These are phyloP conservation scores for Ancistrus triradiatus DNA, from an alignment of 2,113 vertebrate species.

Conservation along the genomic window DNA sequence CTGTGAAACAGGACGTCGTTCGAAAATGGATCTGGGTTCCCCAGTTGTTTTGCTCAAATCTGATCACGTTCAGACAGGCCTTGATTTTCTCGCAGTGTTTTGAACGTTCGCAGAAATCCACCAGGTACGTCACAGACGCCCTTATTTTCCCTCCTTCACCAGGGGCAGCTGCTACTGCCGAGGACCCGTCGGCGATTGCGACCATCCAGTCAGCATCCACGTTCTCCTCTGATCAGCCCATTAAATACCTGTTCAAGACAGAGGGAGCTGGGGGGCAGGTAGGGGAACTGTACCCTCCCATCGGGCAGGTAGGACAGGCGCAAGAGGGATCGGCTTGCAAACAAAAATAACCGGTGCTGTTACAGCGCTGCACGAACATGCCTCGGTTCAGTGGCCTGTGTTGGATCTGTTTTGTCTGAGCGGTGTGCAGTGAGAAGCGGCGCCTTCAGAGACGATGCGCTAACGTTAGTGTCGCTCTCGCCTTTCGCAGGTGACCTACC, in stretches of 20 bases:
- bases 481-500: constrained; percentile 81
- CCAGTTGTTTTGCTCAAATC: too few species aligned
- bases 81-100: too few species aligned
- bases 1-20: too few species aligned
- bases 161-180: constrained; percentile 88
- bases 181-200: constrained; percentile 85
- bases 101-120: not conserved
- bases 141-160: constrained; percentile 7
- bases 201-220: constrained; percentile 89
- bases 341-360: not conserved
- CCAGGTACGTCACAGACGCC: not conserved
- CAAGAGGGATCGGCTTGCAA: constrained; percentile 11
- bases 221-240: constrained; percentile 79
- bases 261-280: constrained; percentile 89
- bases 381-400: not conserved
- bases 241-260: constrained; percentile 90
- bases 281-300: constrained; percentile 49
- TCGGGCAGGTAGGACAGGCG: constrained; percentile 47
- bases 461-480: not conserved
- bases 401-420: not conserved
- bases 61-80: too few species aligned
- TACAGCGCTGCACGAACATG: not conserved
- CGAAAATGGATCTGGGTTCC: too few species aligned
- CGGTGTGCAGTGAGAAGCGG: not conserved
- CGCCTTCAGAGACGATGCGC: not conserved